Evolutionary conservation across 2,113 vertebrate genomes (phyloP), one percentile per base, ranked within the genome.

Genomic region (Choloepus hoffmanni): DNA sequence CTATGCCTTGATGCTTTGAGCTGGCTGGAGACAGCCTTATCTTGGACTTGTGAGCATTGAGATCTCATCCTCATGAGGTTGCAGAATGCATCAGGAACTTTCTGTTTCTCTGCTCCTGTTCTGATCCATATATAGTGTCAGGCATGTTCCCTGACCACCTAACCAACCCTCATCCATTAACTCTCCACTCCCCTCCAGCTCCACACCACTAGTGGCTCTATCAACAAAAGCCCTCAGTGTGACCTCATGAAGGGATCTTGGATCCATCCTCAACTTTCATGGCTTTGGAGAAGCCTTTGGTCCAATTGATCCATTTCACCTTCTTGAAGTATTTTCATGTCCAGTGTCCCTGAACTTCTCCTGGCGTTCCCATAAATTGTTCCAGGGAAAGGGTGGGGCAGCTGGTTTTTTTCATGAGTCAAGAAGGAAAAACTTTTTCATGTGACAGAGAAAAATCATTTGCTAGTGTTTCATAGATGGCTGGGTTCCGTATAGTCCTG

Each of bases 351-450:
- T 14, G 21, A 23, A 19, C 28, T 9, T 36, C 36, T n/a, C 3
- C 12, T 23, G 1, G 7, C 21, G 0, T 78, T 15, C 13, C 23
- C 58, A n/a, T 3, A 4, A 19, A 19, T 50, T 1, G 1, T 28
- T 36, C 8, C 14, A 33, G 63, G 76, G 9, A 81, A 26, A 58
- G 7, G 55, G 16, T 19, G 43, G 5, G 13, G 26, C 11, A 81
- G 45, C 12, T 76, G 40, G 2, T 36, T 77, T 89, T 89, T 50
- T 6, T 8, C 23, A 36, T 12, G 36, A 12, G 48, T 18, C 36
- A 33, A 28, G 8, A 18, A 18, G 7, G 36, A 58, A 18, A 67
- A 43, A 33, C 43, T 23, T 70, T 40, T 23, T 26, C 28, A 45
- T 0, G 12, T 67, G 18, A 36, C 10, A 19, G 55, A 58, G 16